Evolutionary conservation across 2,888 invertebrate species (phyloP).

Genomic region (Thelaira solivaga): DNA sequence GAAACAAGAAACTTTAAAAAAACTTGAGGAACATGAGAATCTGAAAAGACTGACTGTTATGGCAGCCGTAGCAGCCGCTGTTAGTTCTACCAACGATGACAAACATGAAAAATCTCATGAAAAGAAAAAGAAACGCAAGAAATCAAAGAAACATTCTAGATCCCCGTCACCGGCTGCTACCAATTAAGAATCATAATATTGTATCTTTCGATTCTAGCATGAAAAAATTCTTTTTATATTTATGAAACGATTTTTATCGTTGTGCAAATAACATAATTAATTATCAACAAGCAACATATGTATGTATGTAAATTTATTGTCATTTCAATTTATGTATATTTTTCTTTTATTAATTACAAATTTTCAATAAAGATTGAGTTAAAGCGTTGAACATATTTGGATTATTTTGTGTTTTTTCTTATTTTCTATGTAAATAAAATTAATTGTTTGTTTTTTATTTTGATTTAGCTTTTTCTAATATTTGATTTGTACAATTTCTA

Average conservation of each 20-base stretch:
- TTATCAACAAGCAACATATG: no score
- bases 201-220: not conserved
- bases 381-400: no score
- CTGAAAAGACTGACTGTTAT: slow-evolving; percentile 66
- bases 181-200: slow-evolving; percentile 63
- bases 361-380: no score
- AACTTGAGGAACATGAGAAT: slow-evolving; percentile 74
- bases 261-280: slow-evolving; percentile 34
- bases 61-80: slow-evolving; percentile 64
- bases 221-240: slow-evolving; percentile 10
- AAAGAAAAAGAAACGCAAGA: slow-evolving; percentile 73
- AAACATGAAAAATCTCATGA: slow-evolving; percentile 66
- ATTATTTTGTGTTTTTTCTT: no score
- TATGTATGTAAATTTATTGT: slow-evolving; percentile 12
- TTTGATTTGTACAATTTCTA: no score
- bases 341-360: no score
- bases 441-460: no score
- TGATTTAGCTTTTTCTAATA: no score
- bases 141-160: slow-evolving; percentile 74
- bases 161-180: slow-evolving; percentile 70
- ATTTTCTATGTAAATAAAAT: no score
- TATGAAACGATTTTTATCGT: slow-evolving; percentile 10
- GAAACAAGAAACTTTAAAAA: slow-evolving; percentile 74
- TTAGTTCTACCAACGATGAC: slow-evolving; percentile 64
- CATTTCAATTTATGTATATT: slow-evolving; percentile 15